Evolutionary conservation across 2,113 vertebrate genomes (phyloP), one percentile per base, ranked within the genome.

Genomic region (Ellobius talpinus): DNA sequence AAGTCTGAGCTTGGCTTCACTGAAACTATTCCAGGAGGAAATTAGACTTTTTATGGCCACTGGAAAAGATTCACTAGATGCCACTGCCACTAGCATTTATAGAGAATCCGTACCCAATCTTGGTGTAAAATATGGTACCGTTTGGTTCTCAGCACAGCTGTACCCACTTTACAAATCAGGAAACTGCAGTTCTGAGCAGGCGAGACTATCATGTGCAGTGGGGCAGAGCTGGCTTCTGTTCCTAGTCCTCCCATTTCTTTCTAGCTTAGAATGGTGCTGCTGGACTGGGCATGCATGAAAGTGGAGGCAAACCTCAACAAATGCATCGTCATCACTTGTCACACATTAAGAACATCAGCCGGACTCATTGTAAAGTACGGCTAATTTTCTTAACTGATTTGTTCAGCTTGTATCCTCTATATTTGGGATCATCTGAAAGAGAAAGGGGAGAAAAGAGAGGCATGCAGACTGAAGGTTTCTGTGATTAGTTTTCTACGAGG

Each of bases 11-110:
- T 90, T 77, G 76, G 52, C 63, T 93, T 85, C 70, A 68, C 45
- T 76, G 94, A 93, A 91, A 61, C 84, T 81, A 13, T 89, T 91
- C 7, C 33, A 92, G 79, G 72, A 91, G 73, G 52, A 92, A 93
- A 82, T 89, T 65, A 66, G 26, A 79, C 82, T 91, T 24, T 86
- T 1, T 72, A 17, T 72, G 42, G 47, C 76, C 82, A 23, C 33
- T 72, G 33, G 13, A 90, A 91, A 82, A 65, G 50, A 63, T 42
- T 14, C 9, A 58, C 0, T 90, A 85, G 76, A 89, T 74, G 85
- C n/a, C 68, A 3, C 50, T n/a, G 85, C n/a, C 68, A 3, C 61
- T n/a, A 55, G 72, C 39, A 82, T 81, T 92, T 55, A 23, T 73
- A 29, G 65, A 91, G 72, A 91, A 16, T 74, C 29, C 50, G 87